Conservation (phyloP, 2,888 invertebrate genomes). For the Cynaeus angustus region DNA sequence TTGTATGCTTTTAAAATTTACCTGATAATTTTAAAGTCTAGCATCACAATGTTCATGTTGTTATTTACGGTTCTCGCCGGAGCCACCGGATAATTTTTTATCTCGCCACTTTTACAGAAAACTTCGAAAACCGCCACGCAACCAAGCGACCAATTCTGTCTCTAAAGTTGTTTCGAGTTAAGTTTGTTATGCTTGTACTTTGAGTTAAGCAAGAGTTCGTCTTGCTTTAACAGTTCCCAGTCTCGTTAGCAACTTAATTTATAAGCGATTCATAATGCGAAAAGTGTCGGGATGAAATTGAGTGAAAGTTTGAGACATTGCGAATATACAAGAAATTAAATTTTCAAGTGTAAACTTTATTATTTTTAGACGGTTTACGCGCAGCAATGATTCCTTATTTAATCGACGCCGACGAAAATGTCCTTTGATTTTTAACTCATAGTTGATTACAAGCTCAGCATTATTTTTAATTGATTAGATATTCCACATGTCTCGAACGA, state of each 20-base stretch:
- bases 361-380: conserved; percentile 29
- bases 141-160: conserved; percentile 49
- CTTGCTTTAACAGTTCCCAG: conserved; percentile 63
- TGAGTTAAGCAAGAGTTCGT: conserved; percentile 59
- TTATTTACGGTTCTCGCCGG: conserved; percentile 43
- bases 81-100: conserved; percentile 47
- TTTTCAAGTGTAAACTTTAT: conserved; percentile 44
- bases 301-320: conserved; percentile 65
- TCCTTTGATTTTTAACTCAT: too few relatives aligned
- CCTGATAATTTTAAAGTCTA: conserved; percentile 55
- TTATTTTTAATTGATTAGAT: too few relatives aligned
- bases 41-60: conserved; percentile 42
- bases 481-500: too few relatives aligned
- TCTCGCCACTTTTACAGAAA: conserved; percentile 46
- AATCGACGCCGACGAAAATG: too few relatives aligned
- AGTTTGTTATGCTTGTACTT: conserved; percentile 62
- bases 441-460: too few relatives aligned
- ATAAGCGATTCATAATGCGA: conserved; percentile 70
- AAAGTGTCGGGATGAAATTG: conserved; percentile 69
- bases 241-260: conserved; percentile 68
- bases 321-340: conserved; percentile 38
- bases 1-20: conserved; percentile 64
- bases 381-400: background rate
- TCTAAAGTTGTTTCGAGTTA: conserved; percentile 61
- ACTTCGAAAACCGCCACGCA: conserved; percentile 43